Conservation (phyloP, 2,888 invertebrate species). For the Conops quadrifasciatus region DNA sequence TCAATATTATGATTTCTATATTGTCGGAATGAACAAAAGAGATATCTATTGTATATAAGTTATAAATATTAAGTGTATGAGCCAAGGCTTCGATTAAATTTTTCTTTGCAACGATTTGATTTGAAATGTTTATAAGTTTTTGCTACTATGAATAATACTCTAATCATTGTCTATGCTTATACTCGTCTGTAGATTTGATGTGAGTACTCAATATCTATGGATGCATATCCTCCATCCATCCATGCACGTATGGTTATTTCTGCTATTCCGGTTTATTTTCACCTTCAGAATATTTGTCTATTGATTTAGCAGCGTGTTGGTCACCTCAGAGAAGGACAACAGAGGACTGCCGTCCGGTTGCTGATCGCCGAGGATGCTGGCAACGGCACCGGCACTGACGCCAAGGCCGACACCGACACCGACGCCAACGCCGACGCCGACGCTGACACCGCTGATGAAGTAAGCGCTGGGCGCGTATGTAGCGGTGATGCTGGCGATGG, state of each 20-base stretch:
- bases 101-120: too few species aligned
- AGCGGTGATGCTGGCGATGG: conserved; percentile 63
- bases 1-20: conserved; percentile 20
- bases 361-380: conserved; percentile 47
- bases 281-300: conserved; percentile 53
- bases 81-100: too few species aligned
- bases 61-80: too few species aligned
- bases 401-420: conserved; percentile 35
- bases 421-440: conserved; percentile 35
- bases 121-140: too few species aligned
- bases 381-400: conserved; percentile 34
- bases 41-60: too few species aligned
- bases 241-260: too few species aligned
- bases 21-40: not conserved
- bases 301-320: conserved; percentile 77
- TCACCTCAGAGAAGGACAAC: conserved; percentile 81
- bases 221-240: too few species aligned
- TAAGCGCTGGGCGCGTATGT: conserved; percentile 66
- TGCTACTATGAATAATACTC: too few species aligned
- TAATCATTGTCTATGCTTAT: too few species aligned
- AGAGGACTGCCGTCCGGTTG: conserved; percentile 75
- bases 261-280: not conserved
- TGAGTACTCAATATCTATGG: too few species aligned
- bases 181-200: too few species aligned
- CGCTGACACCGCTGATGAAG: conserved; percentile 64